Conservation (phyloP, 2,888 invertebrate species). For the Campaea margaritaria region DNA sequence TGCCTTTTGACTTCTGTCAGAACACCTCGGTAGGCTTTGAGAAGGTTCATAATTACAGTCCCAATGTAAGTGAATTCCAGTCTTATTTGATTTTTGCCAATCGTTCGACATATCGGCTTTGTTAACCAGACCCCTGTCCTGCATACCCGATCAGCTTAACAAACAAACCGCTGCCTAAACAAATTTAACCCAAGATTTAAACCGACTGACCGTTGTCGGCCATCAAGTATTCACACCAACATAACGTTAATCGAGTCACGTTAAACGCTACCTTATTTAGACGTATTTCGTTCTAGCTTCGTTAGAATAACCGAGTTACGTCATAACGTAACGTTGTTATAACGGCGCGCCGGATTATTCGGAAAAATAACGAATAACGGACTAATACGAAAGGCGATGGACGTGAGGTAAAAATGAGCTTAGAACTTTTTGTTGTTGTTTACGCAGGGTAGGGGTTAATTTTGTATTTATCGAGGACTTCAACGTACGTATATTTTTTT, state of each 20-base stretch:
- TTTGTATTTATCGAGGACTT: constrained; percentile 14
- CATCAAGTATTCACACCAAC: constrained; percentile 24
- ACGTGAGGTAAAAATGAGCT: constrained; percentile 26
- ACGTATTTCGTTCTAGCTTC: constrained; percentile 29
- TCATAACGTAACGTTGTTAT: constrained; percentile 27
- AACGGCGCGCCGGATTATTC: constrained; percentile 29
- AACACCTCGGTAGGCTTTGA: too few relatives aligned
- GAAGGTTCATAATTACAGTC: too few relatives aligned
- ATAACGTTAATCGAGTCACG: constrained; percentile 24
- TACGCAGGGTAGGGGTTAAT: constrained; percentile 18
- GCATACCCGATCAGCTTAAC: background rate
- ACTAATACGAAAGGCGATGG: constrained; percentile 33
- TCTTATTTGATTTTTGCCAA: too few relatives aligned
- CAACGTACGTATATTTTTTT: constrained; percentile 6
- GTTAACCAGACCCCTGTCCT: background rate
- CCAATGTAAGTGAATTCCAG: too few relatives aligned
- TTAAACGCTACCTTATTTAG: constrained; percentile 26
- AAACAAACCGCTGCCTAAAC: constrained; percentile 8
- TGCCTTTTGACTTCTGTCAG: too few relatives aligned
- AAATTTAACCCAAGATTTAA: constrained; percentile 14
- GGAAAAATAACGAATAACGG: constrained; percentile 32
- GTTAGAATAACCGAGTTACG: constrained; percentile 34
- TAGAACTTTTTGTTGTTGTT: constrained; percentile 26
- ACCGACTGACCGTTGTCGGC: constrained; percentile 4
- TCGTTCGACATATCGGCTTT: too few relatives aligned